These are phyloP conservation scores for Drosophila subpulchrella DNA, from an alignment of 1,140 invertebrate genomes.

Conservation along the genomic window DNA sequence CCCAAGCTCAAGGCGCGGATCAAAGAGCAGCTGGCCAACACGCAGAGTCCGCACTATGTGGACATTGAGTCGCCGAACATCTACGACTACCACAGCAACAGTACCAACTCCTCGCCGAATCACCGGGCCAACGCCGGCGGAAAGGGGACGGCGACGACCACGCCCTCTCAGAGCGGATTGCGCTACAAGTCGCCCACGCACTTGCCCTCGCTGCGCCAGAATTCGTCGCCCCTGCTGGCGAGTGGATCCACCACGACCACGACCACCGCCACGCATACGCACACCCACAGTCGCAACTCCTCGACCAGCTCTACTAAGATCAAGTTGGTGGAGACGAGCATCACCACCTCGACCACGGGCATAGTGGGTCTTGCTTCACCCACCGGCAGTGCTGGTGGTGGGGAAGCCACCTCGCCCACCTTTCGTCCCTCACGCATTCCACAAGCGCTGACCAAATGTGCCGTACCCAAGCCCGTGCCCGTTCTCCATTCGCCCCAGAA, in stretches of 20 bases:
- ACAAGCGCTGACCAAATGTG: conserved; percentile 69
- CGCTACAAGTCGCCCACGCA: conserved; percentile 80
- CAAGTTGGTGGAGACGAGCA: conserved; percentile 70
- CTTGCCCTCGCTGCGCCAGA: conserved; percentile 73
- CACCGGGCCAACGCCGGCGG: conserved; percentile 45
- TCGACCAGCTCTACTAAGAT: conserved; percentile 82
- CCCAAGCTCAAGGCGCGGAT: conserved; percentile 93
- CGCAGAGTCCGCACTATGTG: conserved; percentile 82
- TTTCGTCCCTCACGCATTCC: conserved; percentile 84
- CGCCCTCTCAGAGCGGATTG: conserved; percentile 57
- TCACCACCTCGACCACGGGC: conserved; percentile 48
- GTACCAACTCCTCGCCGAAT: conserved; percentile 64
- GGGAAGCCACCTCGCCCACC: conserved; percentile 72
- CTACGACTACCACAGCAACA: conserved; percentile 76
- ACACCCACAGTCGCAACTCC: conserved; percentile 80
- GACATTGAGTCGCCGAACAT: conserved; percentile 84
- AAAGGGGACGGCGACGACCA: conserved; percentile 50
- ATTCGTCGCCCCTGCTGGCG: conserved; percentile 49
- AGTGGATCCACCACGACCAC: conserved; percentile 49
- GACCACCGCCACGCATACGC: conserved; percentile 54
- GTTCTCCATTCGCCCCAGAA: conserved; percentile 78
- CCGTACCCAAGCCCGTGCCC: conserved; percentile 62
- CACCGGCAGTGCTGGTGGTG: conserved; percentile 15
- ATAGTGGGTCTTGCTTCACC: conserved; percentile 43
- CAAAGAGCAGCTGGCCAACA: conserved; percentile 89